Evolutionary conservation across 2,888 invertebrate genomes (phyloP), one percentile per base, ranked within the genome.

Genomic region (Amblyjoppa proteus): DNA sequence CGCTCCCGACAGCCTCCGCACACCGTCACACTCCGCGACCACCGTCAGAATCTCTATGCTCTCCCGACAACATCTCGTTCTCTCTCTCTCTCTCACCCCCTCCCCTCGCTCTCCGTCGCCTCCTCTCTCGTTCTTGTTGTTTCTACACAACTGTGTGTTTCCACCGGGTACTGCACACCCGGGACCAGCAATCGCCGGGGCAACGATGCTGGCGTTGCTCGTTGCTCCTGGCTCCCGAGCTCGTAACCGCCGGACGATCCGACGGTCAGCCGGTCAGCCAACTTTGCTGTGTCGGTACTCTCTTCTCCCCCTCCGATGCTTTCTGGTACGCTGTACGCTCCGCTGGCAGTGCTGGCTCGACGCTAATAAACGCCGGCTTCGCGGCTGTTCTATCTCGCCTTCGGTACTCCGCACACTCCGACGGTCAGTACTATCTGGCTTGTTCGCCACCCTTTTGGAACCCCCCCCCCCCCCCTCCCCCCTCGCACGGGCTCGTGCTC

Each of bases 331-430:
- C 13, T 45, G 45, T 45, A 11, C 45, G 45, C 53, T 20, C 53
- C 49, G 41, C 66, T 64, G 68, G 25, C 58, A 58, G 28, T 34
- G 61, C 61, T 31, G 88, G 81, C 41, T 75, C 85, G 85, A 88
- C 88, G 90, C 89, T 91, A 90, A 91, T 91, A 91, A 91, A 90
- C 89, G 91, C 89, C 90, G 25, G 88, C 85, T 89, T 89, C 88
- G 89, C 88, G 87, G 88, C 80, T 80, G 13, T 71, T 41, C 58
- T 71, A 56, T 84, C 76, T 38, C 84, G 71, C 76, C 75, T 25
- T 66, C 41, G 41, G 56, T 68, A 66, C 41, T 58, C 41, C n/a
- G 5, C 53, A 53, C 20, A 53, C 53, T 20, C n/a, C n/a, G 2
- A n/a, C 20, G n/a, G 53, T 2, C 20, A 64, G 16, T 16, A 5